Evolutionary conservation across 2,113 vertebrate genomes (phyloP).

Genomic region (Chaetura pelagica): DNA sequence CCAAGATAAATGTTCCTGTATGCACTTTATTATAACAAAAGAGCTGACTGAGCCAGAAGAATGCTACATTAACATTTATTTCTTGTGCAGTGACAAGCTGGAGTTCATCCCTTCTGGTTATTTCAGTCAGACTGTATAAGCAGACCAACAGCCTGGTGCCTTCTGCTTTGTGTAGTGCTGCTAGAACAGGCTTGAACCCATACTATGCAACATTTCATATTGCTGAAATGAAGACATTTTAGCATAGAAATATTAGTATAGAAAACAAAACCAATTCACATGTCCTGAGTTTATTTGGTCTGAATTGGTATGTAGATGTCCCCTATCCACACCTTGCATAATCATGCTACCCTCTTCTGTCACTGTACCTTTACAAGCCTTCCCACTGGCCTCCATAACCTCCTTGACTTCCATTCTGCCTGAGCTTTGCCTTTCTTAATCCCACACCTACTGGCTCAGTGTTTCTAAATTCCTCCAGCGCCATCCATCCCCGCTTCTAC

Average conservation of each 20-base stretch:
- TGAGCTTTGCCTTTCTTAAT: neutral
- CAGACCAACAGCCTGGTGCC: neutral
- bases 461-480: neutral
- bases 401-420: neutral
- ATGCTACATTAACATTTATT: neutral
- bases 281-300: neutral
- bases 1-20: neutral
- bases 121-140: neutral
- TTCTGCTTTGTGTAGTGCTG: neutral
- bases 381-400: fast-evolving
- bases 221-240: neutral
- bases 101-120: neutral
- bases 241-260: neutral
- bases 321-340: neutral
- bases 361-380: neutral
- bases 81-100: neutral
- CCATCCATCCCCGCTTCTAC: neutral
- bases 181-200: neutral
- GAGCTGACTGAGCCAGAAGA: neutral
- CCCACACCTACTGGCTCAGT: neutral
- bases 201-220: neutral
- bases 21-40: neutral
- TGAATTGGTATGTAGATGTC: neutral
- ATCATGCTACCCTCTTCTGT: neutral
- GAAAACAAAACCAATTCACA: fast-evolving